These are phyloP conservation scores for Podarcis cretensis DNA, from an alignment of 2,113 vertebrate species.

Conservation along the genomic window DNA sequence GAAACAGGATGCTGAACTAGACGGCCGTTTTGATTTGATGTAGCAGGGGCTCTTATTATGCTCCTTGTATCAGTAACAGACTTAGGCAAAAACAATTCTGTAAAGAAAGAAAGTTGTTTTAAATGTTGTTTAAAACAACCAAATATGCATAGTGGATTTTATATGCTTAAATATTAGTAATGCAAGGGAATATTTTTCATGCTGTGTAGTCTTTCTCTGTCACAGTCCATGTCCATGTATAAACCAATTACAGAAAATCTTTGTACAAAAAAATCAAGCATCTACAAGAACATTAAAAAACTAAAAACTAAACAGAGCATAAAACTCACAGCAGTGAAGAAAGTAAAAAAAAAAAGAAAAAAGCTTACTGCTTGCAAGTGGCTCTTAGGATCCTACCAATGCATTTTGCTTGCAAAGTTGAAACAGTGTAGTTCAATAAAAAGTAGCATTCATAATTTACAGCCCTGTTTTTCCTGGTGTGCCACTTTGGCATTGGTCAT, in stretches of 20 bases:
- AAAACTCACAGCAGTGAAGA: neutral
- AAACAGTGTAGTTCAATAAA: constrained; percentile 33
- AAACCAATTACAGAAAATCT: neutral
- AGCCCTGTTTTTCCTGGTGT: neutral
- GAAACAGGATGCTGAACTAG: neutral
- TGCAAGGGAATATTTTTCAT: constrained; percentile 6
- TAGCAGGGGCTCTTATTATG: neutral
- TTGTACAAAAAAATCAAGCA: neutral
- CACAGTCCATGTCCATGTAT: neutral
- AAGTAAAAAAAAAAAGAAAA: neutral
- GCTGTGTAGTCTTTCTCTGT: neutral
- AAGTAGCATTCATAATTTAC: constrained; percentile 19
- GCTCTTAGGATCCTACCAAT: neutral
- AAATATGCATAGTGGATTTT: constrained; percentile 12
- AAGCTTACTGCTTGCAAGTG: neutral
- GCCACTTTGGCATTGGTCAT: constrained; percentile 43
- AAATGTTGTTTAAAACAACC: neutral
- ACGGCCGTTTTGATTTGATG: neutral
- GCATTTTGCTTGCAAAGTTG: neutral
- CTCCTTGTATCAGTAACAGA: neutral
- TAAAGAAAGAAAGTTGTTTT: constrained; percentile 31
- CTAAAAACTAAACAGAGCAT: neutral
- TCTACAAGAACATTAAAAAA: neutral
- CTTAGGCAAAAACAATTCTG: constrained; percentile 8
- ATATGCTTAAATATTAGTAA: constrained; percentile 21